Base-by-base conservation (phyloP, 2,888 invertebrate species). In the Acleris literana region DNA sequence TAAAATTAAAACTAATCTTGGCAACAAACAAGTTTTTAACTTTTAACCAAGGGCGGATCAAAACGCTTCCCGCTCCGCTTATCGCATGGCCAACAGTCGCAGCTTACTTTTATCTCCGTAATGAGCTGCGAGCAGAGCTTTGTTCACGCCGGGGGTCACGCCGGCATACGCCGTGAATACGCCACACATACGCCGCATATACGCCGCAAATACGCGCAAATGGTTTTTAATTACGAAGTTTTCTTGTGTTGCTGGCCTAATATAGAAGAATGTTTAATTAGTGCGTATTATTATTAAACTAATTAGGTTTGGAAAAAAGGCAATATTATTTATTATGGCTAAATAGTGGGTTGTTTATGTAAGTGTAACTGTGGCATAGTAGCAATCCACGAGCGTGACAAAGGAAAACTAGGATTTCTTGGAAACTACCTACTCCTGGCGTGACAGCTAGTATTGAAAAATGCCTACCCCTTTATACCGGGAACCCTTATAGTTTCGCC, bases 71-170 rank as follows among this genome's bases (percentile, higher is more conserved):
- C 56, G 56, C 56, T 57, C 46, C 22, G 17, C 51, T 13, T 33
- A n/a, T 20, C 49, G 33, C 48, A 17, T 4, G 17, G 46, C 11
- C 44, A 46, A 22, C 9, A 7, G 49, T 16, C 33, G 33, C 49
- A 51, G 51, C 51, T 33, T 53, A 53, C 39, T 43, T 60, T 60
- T 60, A 52, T 43, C 33, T 52, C 52, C 25, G 51, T 60, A 60
- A 60, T 60, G 60, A 60, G 60, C 60, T 51, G 51, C 60, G 52
- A 44, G 57, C 25, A 44, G 39, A 18, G 43, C 52, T 52, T 60
- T 60, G 51, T 51, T 52, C 60, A 4, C 39, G 39, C 13, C 39
- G 39, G 39, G 46, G 46, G 46, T 46, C 46, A 46, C 17, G 46
- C 46, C 46, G 17, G 39, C 39, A 13, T 17, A 46, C 46, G 46